phyloP scores from a whole-genome alignment of 2,888 invertebrate genomes.

The Liposcelis brunnea region DNA sequence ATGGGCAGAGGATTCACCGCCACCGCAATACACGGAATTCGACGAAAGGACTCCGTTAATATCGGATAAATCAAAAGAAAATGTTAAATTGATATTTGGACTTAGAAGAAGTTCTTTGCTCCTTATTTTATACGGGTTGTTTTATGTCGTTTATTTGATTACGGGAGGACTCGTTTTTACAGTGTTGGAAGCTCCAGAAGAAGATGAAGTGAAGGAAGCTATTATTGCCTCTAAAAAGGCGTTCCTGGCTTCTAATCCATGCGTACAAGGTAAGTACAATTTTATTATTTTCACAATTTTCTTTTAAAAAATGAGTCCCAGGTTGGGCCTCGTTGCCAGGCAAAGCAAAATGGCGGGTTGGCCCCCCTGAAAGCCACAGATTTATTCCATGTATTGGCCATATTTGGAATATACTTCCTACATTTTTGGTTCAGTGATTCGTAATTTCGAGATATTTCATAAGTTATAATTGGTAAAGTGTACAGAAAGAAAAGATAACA shows the following conservation, averaged over 20 bases:
- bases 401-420: too few species aligned
- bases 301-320: too few species aligned
- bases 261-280: constrained; percentile 37
- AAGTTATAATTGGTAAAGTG: too few species aligned
- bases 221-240: constrained; percentile 34
- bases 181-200: constrained; percentile 44
- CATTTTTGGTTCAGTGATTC: too few species aligned
- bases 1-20: neutral
- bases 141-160: constrained; percentile 43
- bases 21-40: neutral
- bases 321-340: too few species aligned
- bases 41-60: constrained; percentile 3
- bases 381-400: too few species aligned
- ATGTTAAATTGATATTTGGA: constrained; percentile 27
- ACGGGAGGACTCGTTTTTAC: constrained; percentile 51
- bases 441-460: too few species aligned
- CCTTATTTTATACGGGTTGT: constrained; percentile 34
- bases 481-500: too few species aligned
- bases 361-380: too few species aligned
- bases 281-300: too few species aligned
- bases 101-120: constrained; percentile 36
- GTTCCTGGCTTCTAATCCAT: constrained; percentile 39
- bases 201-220: constrained; percentile 34
- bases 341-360: too few species aligned
- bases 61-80: neutral